A percentile compares a stretch with the other conserved stretches of the same genome.
phyloP scores from a whole-genome alignment of 2,113 vertebrate genomes.

The Struthidea cinerea region DNA sequence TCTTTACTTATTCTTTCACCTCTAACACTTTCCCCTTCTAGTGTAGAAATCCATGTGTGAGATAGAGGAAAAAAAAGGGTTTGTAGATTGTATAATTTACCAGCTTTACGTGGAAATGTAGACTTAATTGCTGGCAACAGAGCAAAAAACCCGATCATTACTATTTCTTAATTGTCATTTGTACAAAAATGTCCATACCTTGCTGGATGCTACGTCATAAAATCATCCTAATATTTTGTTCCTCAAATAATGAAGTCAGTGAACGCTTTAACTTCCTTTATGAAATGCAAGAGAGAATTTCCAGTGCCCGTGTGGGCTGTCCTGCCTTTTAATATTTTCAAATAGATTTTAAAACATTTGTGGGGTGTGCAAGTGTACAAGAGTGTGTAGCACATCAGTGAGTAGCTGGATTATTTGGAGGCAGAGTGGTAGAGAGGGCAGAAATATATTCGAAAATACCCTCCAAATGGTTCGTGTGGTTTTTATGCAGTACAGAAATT shows the following conservation, averaged over 20 bases:
- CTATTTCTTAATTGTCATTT: not conserved
- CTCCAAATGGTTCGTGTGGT: fast-evolving
- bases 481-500: not conserved
- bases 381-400: too few species aligned
- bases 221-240: not conserved
- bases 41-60: not conserved
- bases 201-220: not conserved
- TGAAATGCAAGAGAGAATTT: not conserved
- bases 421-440: not conserved
- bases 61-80: not conserved
- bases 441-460: not conserved
- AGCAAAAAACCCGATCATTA: not conserved
- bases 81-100: not conserved
- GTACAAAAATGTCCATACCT: not conserved
- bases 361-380: not conserved
- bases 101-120: not conserved
- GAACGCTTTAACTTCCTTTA: fast-evolving
- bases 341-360: not conserved
- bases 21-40: not conserved
- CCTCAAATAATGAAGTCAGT: not conserved
- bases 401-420: not conserved
- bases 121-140: not conserved
- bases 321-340: not conserved
- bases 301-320: not conserved
- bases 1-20: not conserved